Evolutionary conservation across 2,113 vertebrate genomes (phyloP), one percentile per base, ranked within the genome.

Genomic region (Syrrhaptes paradoxus): DNA sequence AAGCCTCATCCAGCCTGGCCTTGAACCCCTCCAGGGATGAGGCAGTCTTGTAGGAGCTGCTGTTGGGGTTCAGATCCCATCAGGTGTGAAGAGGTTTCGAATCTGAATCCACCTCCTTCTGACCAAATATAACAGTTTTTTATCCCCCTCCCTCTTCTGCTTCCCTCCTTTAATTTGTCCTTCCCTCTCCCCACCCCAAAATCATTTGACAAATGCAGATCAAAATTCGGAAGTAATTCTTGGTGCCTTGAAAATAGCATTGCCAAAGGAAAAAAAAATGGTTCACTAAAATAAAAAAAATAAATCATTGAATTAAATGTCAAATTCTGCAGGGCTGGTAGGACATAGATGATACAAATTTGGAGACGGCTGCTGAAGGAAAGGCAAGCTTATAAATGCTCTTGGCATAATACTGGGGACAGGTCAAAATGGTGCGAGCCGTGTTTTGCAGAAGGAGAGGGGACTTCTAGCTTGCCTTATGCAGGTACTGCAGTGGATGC

Each of bases 101-200:
- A 38, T 75, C 17, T 71, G 63, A 54, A 45, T 66, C 14, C 1
- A 0, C 17, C 20, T 76, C 4, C 18, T 89, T 61, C 57, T 65
- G 31, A 7, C 12, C 31, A 41, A 71, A 34, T 34, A 36, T 4
- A 51, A 52, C 9, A 49, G 11, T 12, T 61, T 55, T 79, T 68
- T 57, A 11, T 43, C 5, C 11, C 11, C 5, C 6, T 12, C 3
- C 10, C 7, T 13, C 6, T 62, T 24, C 7, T 54, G 13, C 20
- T 48, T 21, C 31, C 17, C 12, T 77, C 13, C 11, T 59, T 46
- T 66, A 26, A 31, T 59, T 34, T 52, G 4, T 76, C 15, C 41
- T 67, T 66, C 9, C 1, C 7, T 10, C 29, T 45, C 4, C 5
- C 7, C 3, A 3, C 7, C 14, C 9, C 3, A 1, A 62, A 76